phyloP scores from a whole-genome alignment of 64 coral and sea anemone genomes.

The Dendrophyllia cribrosa region DNA sequence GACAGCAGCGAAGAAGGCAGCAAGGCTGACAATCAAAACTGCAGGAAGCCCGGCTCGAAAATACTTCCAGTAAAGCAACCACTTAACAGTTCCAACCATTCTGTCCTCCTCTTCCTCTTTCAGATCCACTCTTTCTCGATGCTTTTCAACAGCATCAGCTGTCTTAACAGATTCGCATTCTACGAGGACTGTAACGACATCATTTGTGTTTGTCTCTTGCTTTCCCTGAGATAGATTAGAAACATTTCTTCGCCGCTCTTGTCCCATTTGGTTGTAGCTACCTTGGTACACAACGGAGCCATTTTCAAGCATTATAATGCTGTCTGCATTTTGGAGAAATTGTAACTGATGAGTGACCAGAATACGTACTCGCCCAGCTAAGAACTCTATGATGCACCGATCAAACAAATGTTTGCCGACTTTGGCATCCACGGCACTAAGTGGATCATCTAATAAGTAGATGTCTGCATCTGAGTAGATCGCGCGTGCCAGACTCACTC shows the following conservation, averaged over 20 bases:
- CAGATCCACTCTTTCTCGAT: not conserved
- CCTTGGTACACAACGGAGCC: constrained; percentile 32
- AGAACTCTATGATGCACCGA: constrained; percentile 19
- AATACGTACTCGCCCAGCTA: constrained; percentile 28
- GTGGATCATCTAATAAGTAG: constrained; percentile 54
- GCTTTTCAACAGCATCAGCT: not conserved
- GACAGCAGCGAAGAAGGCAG: constrained; percentile 1
- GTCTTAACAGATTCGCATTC: not conserved
- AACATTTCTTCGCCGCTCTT: not conserved
- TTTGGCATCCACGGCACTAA: constrained; percentile 61
- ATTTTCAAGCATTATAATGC: constrained; percentile 26
- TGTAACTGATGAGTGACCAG: constrained; percentile 57
- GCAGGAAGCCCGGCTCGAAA: constrained; percentile 13
- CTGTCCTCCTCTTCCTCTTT: constrained; percentile 51
- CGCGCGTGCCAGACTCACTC: constrained; percentile 45
- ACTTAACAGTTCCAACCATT: constrained; percentile 29
- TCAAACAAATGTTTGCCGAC: constrained; percentile 48
- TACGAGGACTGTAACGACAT: not conserved
- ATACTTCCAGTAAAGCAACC: constrained; percentile 57
- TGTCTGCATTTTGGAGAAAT: constrained; percentile 42
- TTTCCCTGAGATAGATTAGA: not conserved
- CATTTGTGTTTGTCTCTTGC: not conserved
- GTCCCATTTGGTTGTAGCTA: constrained; percentile 10
- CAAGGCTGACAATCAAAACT: not conserved
- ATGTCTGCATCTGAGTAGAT: constrained; percentile 50